Percentiles rank a stretch among this genome's conserved stretches.
phyloP scores from a whole-genome alignment of 2,797 vertebrate species.

The Gorsachius magnificus region DNA sequence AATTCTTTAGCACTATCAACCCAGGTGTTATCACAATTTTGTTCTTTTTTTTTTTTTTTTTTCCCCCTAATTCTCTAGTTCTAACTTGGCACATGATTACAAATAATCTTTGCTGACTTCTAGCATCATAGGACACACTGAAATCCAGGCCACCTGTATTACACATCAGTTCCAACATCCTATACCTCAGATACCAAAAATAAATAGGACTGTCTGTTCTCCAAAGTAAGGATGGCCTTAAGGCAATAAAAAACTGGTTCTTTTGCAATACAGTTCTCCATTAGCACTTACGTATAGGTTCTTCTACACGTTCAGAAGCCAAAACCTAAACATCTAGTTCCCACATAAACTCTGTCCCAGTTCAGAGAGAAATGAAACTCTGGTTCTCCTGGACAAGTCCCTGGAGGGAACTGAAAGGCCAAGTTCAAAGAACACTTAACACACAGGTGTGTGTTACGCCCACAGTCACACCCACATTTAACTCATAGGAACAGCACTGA shows the following conservation, averaged over 20 bases:
- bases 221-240: background rate
- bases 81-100: background rate
- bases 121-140: background rate
- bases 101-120: background rate
- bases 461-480: background rate
- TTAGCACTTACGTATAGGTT: background rate
- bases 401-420: background rate
- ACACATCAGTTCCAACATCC: background rate
- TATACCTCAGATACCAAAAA: accelerated
- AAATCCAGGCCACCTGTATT: background rate
- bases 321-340: background rate
- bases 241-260: background rate
- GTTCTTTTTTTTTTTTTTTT: background rate
- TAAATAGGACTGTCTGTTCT: background rate
- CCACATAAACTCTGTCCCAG: background rate
- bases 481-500: background rate
- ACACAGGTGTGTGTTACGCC: background rate
- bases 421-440: background rate
- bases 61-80: background rate
- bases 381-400: background rate
- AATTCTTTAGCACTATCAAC: background rate
- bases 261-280: background rate
- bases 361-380: background rate
- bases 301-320: background rate
- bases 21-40: background rate